phyloP scores from a whole-genome alignment of 2,888 invertebrate species.

The Ommatoiulus sabulosus region DNA sequence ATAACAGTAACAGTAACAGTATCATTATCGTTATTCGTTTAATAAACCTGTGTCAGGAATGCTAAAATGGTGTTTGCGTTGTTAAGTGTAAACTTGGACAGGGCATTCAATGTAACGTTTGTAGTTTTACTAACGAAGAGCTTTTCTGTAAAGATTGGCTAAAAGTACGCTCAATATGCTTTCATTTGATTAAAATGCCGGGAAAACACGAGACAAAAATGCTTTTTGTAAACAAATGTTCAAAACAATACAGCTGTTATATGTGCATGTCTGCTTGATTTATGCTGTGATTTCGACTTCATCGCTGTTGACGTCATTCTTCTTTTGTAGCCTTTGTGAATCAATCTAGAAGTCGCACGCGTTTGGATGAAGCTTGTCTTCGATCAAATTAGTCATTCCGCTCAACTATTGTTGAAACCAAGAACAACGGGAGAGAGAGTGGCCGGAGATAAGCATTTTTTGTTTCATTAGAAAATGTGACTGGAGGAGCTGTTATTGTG shows the following conservation, averaged over 20 bases:
- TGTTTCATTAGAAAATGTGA: neutral
- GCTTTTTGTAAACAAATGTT: neutral
- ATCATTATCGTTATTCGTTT: too few relatives aligned
- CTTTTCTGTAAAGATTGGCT: too few relatives aligned
- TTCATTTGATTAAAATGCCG: too few relatives aligned
- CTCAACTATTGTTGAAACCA: neutral
- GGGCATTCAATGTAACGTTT: too few relatives aligned
- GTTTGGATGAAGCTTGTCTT: neutral
- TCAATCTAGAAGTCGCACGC: neutral
- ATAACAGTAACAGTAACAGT: neutral
- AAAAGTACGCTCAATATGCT: too few relatives aligned
- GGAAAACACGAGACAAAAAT: too few relatives aligned
- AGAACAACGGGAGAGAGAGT: neutral
- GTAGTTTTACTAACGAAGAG: too few relatives aligned
- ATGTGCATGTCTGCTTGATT: neutral
- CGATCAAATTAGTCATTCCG: slow-evolving; percentile 11
- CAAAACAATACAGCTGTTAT: neutral
- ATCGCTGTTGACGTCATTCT: slow-evolving; percentile 3
- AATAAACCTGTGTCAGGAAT: too few relatives aligned
- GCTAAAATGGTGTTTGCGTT: too few relatives aligned
- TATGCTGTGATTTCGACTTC: neutral
- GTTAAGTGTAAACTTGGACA: too few relatives aligned
- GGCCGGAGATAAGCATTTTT: neutral
- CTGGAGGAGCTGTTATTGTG: neutral
- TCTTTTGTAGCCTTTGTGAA: neutral